phyloP scores from a whole-genome alignment of 2,797 vertebrate genomes.

The Peromyscus nudipes region DNA sequence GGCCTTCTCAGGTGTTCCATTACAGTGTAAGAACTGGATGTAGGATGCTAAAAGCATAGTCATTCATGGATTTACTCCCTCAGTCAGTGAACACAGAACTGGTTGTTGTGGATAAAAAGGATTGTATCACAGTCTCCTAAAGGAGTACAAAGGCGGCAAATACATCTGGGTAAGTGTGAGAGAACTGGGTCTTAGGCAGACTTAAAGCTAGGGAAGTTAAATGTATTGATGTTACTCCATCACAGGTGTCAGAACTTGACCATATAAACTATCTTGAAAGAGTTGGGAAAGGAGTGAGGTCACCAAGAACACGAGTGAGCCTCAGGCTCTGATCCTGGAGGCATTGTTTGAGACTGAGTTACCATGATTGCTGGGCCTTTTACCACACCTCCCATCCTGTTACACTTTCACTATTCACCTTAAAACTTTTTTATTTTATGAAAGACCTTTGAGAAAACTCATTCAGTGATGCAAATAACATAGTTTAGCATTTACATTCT shows the following conservation, averaged over 20 bases:
- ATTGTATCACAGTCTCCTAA: not conserved
- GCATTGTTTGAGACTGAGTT: not conserved
- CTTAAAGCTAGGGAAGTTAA: not conserved
- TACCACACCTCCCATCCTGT: not conserved
- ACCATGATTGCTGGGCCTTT: not conserved
- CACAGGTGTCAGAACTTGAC: slow-evolving; percentile 29
- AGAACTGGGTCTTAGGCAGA: not conserved
- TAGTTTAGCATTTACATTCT: slow-evolving; percentile 11
- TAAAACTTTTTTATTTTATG: not conserved
- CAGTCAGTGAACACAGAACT: not conserved
- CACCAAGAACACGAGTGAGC: not conserved
- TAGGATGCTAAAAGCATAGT: not conserved
- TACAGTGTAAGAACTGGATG: not conserved
- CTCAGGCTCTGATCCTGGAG: not conserved
- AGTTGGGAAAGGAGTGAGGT: not conserved
- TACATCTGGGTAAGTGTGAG: not conserved
- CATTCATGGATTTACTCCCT: not conserved
- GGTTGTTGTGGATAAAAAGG: not conserved
- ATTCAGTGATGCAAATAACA: slow-evolving; percentile 14
- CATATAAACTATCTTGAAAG: slow-evolving; percentile 6
- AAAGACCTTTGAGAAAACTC: slow-evolving; percentile 33
- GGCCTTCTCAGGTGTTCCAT: not conserved
- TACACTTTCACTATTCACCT: not conserved
- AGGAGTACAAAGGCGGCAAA: not conserved
- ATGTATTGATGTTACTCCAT: not conserved